Conservation (phyloP, 2,113 vertebrate genomes). For the Prochilodus magdalenae region DNA sequence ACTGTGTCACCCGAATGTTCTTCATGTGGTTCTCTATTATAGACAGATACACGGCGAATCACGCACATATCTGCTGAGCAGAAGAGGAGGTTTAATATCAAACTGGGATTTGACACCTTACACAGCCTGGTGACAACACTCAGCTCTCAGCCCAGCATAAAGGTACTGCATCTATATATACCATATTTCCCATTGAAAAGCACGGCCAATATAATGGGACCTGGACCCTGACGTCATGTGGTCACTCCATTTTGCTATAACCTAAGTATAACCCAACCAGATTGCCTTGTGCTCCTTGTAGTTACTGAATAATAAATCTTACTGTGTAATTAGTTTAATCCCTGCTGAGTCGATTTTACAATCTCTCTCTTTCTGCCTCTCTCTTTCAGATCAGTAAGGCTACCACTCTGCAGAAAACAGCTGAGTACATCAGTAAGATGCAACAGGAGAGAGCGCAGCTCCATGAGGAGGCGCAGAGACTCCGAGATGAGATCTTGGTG, state of each 20-base stretch:
- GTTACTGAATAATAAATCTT: too few species aligned
- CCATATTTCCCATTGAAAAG: not conserved
- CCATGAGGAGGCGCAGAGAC: conserved; percentile 90
- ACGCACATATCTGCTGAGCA: conserved; percentile 97
- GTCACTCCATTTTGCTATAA: too few species aligned
- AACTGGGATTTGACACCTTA: conserved; percentile 93
- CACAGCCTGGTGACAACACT: conserved; percentile 91
- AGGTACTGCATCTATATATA: conserved; percentile 71
- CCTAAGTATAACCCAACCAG: too few species aligned
- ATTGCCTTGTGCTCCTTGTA: too few species aligned
- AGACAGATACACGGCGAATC: conserved; percentile 89
- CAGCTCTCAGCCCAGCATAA: conserved; percentile 90
- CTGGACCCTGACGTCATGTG: too few species aligned
- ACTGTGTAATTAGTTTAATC: too few species aligned
- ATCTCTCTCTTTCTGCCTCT: not conserved
- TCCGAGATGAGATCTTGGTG: conserved; percentile 88
- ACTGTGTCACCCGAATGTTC: not conserved
- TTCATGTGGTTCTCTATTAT: conserved; percentile 56
- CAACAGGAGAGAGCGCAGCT: conserved; percentile 91
- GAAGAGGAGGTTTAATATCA: conserved; percentile 99
- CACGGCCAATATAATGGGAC: too few species aligned
- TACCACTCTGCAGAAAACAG: conserved; percentile 94
- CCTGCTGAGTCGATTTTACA: not conserved
- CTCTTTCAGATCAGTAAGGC: conserved; percentile 91
- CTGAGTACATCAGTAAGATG: conserved; percentile 92